Base-by-base conservation (phyloP, 2,113 vertebrate genomes). In the Cavia porcellus region DNA sequence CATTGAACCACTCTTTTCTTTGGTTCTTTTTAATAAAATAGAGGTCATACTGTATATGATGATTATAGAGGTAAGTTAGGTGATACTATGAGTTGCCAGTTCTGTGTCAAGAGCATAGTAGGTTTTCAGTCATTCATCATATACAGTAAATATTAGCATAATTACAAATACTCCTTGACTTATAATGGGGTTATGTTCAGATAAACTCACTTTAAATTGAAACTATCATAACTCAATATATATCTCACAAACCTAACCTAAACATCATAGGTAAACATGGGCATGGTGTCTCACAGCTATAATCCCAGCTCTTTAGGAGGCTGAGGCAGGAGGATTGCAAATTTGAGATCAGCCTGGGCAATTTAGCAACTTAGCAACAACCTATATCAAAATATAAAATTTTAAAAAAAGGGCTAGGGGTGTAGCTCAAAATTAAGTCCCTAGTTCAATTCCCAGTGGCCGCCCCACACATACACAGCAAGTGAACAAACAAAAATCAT, bases 121-220 rank as follows among this genome's bases (percentile, higher is more conserved):
- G 14, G 15, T 38, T 95, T 66, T 96, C 61, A 83, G 74, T 83
- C 59, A 95, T 45, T 84, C 80, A 92, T 93, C 89, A 81, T 81
- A 81, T 45, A 86, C 30, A 75, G 80, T 79, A 92, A 52, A 64
- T 55, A 89, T 57, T 45, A 79, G 61, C 11, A 86, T 35, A 68
- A 75, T 52, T 93, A 62, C 17, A 74, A 64, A 50, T 50, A 24
- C 30, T 38, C 35, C 32, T 72, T 35, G 28, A 47, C 7, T 88
- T n/a, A 94, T 24, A 15, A 22, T 87, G 22, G 12, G 24, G 35
- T 72, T 50, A 61, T 61, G 45, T 50, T 38, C 57, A 72, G 50
- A 82, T 30, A 79, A 55, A 77, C 28, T 9, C 15, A 50, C 25
- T 50, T 4, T 72, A 57, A 42, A 11, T 61, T 72, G 38, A 52